Base-by-base conservation (phyloP, 2,113 vertebrate species). In the Orycteropus afer region DNA sequence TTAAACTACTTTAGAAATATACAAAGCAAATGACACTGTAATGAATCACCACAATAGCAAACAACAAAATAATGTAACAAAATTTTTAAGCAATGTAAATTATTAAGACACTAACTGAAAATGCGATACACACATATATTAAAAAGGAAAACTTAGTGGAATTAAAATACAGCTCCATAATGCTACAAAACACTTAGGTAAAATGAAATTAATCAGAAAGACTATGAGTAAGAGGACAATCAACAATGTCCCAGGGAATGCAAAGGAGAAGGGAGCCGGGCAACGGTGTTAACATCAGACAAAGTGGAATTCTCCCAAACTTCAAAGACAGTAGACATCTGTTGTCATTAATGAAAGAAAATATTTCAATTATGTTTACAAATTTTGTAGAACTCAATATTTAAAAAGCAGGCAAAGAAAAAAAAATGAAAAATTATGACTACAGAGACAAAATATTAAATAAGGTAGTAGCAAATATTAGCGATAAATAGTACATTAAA, bases 381-480 rank as follows among this genome's bases (percentile, higher is more conserved):
- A 80, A 91, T 84, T 59, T 79, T 51, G 18, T 42, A 73, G 22
- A 85, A 40, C 32, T 96, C 27, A 80, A 18, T 80, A 40, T 67
- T 47, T 17, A 76, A 80, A 85, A 91, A 29, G 3, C 14, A 76
- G 57, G 86, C 77, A 80, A 77, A 95, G 61, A 29, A 53, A 15
- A 84, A 83, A 79, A 57, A 40, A 25, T 6, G 77, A 6, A 88
- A 73, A 83, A 79, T 88, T 84, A 51, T 34, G 55, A 88, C 88
- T 53, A 84, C 4, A 85, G 7, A n/a, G 51, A 13, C 42, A 76
- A 91, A 95, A 76, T 12, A 88, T 3, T 40, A 78, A 71, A 61
- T 67, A 86, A 92, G 92, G 69, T 82, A 65, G 51, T 59, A 89
- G 65, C 61, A 67, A 91, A 47, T 79, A 93, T 69, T 69, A 37